Evolutionary conservation across 37 sponge, comb jelly and placozoan species (phyloP).

Genomic region (Agelas oroides): DNA sequence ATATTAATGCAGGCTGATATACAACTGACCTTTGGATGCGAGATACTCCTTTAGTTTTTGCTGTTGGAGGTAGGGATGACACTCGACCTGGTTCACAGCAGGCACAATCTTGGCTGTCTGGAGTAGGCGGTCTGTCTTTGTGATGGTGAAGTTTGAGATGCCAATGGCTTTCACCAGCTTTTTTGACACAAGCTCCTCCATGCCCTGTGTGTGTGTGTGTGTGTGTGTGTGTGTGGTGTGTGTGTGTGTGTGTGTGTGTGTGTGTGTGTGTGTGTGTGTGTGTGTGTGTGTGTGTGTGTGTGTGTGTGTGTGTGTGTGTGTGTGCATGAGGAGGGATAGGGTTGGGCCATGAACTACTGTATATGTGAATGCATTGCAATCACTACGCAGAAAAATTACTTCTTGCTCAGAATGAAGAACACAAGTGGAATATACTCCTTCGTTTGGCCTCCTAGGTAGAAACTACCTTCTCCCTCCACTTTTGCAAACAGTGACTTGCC

Average conservation of each 20-base stretch:
- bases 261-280: conserved; percentile 21
- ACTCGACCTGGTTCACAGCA: conserved; percentile 93
- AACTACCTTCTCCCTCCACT: too few species aligned
- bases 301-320: neutral
- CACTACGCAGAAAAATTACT: too few species aligned
- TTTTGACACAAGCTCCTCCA: conserved; percentile 73
- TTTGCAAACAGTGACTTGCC: too few species aligned
- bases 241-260: too few species aligned
- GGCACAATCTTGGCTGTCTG: conserved; percentile 86
- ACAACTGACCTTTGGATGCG: conserved; percentile 68
- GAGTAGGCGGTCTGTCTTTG: conserved; percentile 72
- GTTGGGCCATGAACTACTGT: too few species aligned
- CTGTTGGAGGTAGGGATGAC: conserved; percentile 89
- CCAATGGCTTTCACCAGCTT: conserved; percentile 82
- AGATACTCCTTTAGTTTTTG: conserved; percentile 81
- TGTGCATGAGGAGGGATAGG: too few species aligned
- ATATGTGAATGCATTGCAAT: too few species aligned
- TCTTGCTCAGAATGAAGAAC: too few species aligned
- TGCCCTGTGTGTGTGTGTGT: conserved; percentile 31
- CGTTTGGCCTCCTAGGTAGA: too few species aligned
- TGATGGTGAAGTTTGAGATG: conserved; percentile 91
- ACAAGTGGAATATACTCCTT: too few species aligned
- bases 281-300: conserved; percentile 3
- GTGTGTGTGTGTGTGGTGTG: too few species aligned
- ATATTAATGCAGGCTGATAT: too few species aligned